A percentile compares a stretch with the other conserved stretches of the same genome.
Evolutionary conservation across 1,140 invertebrate genomes (phyloP).

Genomic region (Probaryconus sp.): DNA sequence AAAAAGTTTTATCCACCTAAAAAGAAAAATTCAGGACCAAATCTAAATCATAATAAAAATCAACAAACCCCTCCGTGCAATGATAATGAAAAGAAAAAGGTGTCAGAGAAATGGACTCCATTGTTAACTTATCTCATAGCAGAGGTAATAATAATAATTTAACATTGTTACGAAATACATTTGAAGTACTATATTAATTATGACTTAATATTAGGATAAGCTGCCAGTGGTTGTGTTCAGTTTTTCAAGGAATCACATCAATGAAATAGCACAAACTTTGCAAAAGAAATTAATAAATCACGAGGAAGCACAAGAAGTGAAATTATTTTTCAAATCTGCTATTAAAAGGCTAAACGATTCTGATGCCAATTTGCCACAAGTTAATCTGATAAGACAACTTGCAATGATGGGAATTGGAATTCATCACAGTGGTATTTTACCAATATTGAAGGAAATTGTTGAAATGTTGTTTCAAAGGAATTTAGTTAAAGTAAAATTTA

Average conservation of each 20-base stretch:
- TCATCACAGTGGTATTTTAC: slow-evolving; percentile 98
- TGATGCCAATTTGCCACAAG: slow-evolving; percentile 94
- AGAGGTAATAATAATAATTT: slow-evolving; percentile 8
- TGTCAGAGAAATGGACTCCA: slow-evolving; percentile 15
- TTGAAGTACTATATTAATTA: slow-evolving; percentile 5
- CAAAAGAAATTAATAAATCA: slow-evolving; percentile 85
- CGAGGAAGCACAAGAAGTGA: slow-evolving; percentile 90
- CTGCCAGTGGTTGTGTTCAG: slow-evolving; percentile 97
- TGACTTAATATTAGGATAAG: slow-evolving; percentile 80
- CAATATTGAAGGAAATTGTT: slow-evolving; percentile 98
- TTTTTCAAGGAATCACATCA: slow-evolving; percentile 92
- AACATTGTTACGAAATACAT: neutral
- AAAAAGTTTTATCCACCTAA: too few relatives aligned
- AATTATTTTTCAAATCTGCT: slow-evolving; percentile 90
- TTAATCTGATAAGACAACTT: slow-evolving; percentile 86
- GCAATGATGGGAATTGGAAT: slow-evolving; percentile 95
- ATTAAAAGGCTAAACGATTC: slow-evolving; percentile 89
- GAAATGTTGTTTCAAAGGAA: slow-evolving; percentile 97
- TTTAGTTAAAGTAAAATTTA: slow-evolving; percentile 88
- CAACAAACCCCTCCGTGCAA: too few relatives aligned
- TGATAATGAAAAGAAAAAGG: neutral
- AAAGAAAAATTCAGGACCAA: too few relatives aligned
- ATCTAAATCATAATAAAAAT: too few relatives aligned
- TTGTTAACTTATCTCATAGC: slow-evolving; percentile 28
- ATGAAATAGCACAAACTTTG: slow-evolving; percentile 77